A percentile compares a stretch with the other conserved stretches of the same genome.
Conservation (phyloP, 2,113 vertebrate genomes). For the Nesoenas mayeri region DNA sequence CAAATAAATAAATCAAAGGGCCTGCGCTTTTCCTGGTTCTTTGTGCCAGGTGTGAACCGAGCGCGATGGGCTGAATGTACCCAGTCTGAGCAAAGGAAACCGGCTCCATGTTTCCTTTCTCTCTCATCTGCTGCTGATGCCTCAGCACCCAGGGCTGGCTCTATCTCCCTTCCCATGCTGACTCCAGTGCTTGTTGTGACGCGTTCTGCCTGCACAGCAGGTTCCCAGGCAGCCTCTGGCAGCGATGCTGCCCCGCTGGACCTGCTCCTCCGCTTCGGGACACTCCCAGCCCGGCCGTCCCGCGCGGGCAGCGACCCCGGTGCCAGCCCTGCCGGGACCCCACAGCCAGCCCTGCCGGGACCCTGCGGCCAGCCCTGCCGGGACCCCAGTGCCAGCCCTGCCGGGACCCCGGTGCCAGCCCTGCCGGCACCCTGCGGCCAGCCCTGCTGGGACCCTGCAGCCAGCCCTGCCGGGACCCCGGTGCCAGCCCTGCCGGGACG, state of each 20-base stretch:
- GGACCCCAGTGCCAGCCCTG: no score
- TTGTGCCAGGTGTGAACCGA: neutral
- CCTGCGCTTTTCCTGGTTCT: neutral
- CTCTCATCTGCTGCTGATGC: conserved; percentile 15
- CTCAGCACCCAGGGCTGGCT: conserved; percentile 53
- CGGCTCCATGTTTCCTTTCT: neutral
- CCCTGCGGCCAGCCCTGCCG: no score
- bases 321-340: no score
- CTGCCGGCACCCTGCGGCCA: no score
- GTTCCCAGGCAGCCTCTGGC: conserved; percentile 51
- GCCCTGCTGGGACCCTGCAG: no score
- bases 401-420: no score
- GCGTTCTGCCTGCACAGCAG: conserved; percentile 61
- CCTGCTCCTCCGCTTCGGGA: conserved; percentile 60
- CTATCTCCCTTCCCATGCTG: conserved; percentile 35
- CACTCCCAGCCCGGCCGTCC: conserved; percentile 28
- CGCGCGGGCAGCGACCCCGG: no score
- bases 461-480: no score
- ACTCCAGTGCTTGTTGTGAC: conserved; percentile 59
- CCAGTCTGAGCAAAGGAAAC: neutral
- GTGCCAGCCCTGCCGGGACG: no score
- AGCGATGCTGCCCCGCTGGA: conserved; percentile 32
- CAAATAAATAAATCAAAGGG: neutral
- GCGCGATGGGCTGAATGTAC: neutral
- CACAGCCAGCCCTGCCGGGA: no score